Conservation (phyloP, 2,797 vertebrate genomes). For the Neomorphus geoffroyi region DNA sequence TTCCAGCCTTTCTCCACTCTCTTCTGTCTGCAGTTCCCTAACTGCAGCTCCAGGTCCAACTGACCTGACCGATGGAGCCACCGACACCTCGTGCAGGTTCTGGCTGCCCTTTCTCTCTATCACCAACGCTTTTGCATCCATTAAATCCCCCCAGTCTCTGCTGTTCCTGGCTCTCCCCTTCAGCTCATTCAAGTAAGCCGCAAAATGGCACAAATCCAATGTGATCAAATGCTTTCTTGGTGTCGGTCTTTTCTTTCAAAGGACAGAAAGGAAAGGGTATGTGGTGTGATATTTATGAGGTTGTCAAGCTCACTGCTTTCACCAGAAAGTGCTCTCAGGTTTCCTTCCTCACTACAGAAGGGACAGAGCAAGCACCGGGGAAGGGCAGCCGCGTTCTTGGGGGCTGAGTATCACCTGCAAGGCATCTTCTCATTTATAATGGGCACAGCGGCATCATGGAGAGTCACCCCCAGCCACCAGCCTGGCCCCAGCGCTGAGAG, state of each 20-base stretch:
- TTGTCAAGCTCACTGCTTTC: slow-evolving; percentile 6
- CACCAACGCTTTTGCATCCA: background rate
- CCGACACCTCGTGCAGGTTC: background rate
- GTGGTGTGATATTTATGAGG: background rate
- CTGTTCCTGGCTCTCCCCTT: background rate
- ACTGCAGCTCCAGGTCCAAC: background rate
- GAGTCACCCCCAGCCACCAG: background rate
- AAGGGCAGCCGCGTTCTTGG: background rate
- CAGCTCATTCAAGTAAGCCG: slow-evolving; percentile 20
- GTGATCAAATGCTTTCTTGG: slow-evolving; percentile 29
- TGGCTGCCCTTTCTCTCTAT: slow-evolving; percentile 16
- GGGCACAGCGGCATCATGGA: background rate
- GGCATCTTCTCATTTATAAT: accelerated
- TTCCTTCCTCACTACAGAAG: background rate
- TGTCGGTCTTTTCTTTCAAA: slow-evolving; percentile 43
- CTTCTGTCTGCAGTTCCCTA: background rate
- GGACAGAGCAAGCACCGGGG: background rate
- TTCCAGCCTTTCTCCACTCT: background rate
- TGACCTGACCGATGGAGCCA: background rate
- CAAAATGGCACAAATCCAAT: slow-evolving; percentile 54
- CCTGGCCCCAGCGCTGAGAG: background rate
- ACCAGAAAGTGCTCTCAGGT: slow-evolving; percentile 33
- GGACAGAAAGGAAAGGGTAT: slow-evolving; percentile 32
- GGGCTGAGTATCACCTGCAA: background rate
- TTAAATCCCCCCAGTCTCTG: background rate